phyloP scores from a whole-genome alignment of 2,113 vertebrate species.

The Ptilorrhoa leucosticta region DNA sequence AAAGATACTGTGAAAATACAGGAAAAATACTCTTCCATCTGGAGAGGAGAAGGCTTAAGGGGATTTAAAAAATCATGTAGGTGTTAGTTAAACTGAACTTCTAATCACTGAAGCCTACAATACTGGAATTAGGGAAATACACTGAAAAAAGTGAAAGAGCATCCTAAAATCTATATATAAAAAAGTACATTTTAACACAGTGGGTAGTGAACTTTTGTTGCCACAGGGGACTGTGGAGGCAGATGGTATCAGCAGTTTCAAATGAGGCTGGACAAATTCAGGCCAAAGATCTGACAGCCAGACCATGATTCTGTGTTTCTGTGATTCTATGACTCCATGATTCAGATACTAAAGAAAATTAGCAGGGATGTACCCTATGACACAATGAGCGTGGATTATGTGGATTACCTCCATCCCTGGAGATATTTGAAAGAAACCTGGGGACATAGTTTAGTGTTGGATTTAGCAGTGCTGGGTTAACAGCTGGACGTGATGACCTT shows the following conservation, averaged over 20 bases:
- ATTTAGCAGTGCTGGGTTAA: background rate
- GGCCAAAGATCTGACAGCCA: background rate
- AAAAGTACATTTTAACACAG: background rate
- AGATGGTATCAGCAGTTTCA: background rate
- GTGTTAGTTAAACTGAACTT: background rate
- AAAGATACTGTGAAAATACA: background rate
- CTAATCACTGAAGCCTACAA: background rate
- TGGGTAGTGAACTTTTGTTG: background rate
- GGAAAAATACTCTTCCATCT: background rate
- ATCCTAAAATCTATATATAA: background rate
- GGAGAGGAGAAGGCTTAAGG: background rate
- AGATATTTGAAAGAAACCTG: background rate
- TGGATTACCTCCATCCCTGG: fast-evolving
- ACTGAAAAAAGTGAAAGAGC: background rate
- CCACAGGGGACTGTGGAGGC: no score
- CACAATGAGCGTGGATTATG: background rate
- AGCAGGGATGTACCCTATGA: background rate
- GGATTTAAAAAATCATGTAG: background rate
- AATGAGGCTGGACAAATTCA: background rate
- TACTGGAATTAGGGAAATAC: background rate
- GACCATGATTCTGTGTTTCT: background rate
- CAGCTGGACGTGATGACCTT: background rate
- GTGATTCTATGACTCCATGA: background rate
- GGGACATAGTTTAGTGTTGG: background rate
- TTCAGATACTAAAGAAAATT: background rate